Percentiles rank a stretch among this genome's conserved stretches.
Evolutionary conservation across 2,888 invertebrate species (phyloP).

Genomic region (Chymomyza amoena): DNA sequence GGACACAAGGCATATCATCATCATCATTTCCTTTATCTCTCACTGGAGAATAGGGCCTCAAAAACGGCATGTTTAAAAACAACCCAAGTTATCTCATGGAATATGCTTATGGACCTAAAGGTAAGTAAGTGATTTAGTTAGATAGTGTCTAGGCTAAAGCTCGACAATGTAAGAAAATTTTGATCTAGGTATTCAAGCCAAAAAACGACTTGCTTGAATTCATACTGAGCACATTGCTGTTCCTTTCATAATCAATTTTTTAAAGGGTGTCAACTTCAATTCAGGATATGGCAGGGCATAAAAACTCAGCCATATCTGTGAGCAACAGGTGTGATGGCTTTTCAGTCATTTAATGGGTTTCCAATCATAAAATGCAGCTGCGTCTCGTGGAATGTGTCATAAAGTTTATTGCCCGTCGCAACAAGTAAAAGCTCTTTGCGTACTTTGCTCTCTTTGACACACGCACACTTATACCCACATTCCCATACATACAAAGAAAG

Average conservation of each 20-base stretch:
- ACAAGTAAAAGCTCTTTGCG: not conserved
- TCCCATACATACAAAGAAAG: not conserved
- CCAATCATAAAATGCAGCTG: not conserved
- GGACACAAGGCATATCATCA: no score
- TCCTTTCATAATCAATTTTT: not conserved
- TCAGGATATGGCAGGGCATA: not conserved
- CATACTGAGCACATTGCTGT: no score
- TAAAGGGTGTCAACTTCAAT: not conserved
- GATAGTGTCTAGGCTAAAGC: no score
- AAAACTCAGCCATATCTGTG: conserved; percentile 30
- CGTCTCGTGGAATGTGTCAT: not conserved
- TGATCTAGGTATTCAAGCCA: no score
- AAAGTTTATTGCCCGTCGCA: not conserved
- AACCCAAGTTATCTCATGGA: no score
- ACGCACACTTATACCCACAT: not conserved
- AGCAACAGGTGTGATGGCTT: conserved; percentile 39
- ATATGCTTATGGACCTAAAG: no score
- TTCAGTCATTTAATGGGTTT: not conserved
- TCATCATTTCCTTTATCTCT: no score
- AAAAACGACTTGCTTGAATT: no score
- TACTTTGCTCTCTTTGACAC: not conserved
- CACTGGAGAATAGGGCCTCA: no score
- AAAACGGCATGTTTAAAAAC: no score
- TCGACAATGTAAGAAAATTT: no score
- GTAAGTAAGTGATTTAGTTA: no score